Evolutionary conservation across 92 coral and sea anemone species (phyloP), one percentile per base, ranked within the genome.

Genomic region (Heliopora coerulea): DNA sequence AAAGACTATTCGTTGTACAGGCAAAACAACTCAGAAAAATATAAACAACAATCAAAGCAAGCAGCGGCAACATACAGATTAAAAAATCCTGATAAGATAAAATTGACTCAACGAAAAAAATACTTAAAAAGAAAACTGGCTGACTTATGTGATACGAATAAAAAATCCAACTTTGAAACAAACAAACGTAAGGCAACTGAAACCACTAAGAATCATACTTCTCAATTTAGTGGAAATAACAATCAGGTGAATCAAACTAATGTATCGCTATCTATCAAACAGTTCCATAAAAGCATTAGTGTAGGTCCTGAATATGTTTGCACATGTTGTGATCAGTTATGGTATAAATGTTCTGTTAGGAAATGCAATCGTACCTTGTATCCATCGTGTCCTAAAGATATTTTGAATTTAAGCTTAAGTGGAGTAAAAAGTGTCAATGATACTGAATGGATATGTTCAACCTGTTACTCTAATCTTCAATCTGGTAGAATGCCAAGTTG

Each of bases 331-430:
- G 70, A 73, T 26, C 79, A 73, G 30, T 42, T 73, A 67, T 73
- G 79, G 79, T 73, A 73, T 73, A 73, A 37, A 34, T 73, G 67
- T 11, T 79, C 78, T 17, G 78, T 80, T n/a, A n/a, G n/a, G n/a
- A n/a, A n/a, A n/a, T n/a, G n/a, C n/a, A n/a, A n/a, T n/a, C n/a
- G n/a, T n/a, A n/a, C n/a, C n/a, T n/a, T n/a, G n/a, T n/a, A n/a
- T n/a, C n/a, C n/a, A n/a, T n/a, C n/a, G n/a, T n/a, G 84, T 50
- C 10, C 63, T 23, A 32, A 24, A 78, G 42, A 46, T 9, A 30
- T 78, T 20, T n/a, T n/a, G n/a, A 32, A 60, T n/a, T 41, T 49
- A 8, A 73, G 85, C 35, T 49, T 81, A 18, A 64, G 75, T 63
- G 73, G 81, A 3, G 41, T 35, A 7, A 81, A 74, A 61, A 82